Conservation (phyloP, 2,888 invertebrate species). For the Spodoptera picta region DNA sequence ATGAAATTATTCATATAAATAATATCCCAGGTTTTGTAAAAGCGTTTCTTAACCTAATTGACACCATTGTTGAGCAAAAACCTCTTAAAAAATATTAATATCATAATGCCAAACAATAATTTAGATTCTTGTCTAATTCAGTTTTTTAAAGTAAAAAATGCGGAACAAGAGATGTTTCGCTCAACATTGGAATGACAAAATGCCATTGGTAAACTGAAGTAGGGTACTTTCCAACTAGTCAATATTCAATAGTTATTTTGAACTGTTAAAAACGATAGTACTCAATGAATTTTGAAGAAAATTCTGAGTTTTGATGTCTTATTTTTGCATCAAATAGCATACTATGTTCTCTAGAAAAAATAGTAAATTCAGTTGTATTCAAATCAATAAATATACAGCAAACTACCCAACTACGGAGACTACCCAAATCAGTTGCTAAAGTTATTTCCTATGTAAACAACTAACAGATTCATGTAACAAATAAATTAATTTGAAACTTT, state of each 20-base stretch:
- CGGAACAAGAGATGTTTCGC: conserved; percentile 5
- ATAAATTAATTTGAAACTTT: conserved; percentile 43
- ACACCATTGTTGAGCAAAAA: conserved; percentile 10
- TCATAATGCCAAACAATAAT: conserved; percentile 1
- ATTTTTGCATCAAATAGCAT: too few relatives aligned
- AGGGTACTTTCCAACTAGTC: too few relatives aligned
- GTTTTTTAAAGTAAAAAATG: not conserved
- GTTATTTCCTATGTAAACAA: conserved; percentile 26
- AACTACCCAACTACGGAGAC: too few relatives aligned
- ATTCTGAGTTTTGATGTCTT: too few relatives aligned
- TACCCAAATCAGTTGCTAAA: conserved; percentile 22
- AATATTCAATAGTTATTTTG: too few relatives aligned
- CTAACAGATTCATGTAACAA: conserved; percentile 39
- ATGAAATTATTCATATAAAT: conserved; percentile 1
- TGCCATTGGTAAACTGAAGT: conserved; percentile 31
- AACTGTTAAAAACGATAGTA: too few relatives aligned
- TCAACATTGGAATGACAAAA: conserved; percentile 13
- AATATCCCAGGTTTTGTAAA: not conserved
- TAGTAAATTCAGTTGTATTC: too few relatives aligned
- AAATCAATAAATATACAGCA: too few relatives aligned
- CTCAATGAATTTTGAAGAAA: too few relatives aligned
- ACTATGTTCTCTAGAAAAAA: too few relatives aligned
- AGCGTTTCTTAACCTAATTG: conserved; percentile 9
- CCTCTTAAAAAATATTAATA: not conserved
- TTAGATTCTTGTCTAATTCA: too few relatives aligned